Evolutionary conservation across 2,888 invertebrate species (phyloP).

Genomic region (Drosophila lacicola): DNA sequence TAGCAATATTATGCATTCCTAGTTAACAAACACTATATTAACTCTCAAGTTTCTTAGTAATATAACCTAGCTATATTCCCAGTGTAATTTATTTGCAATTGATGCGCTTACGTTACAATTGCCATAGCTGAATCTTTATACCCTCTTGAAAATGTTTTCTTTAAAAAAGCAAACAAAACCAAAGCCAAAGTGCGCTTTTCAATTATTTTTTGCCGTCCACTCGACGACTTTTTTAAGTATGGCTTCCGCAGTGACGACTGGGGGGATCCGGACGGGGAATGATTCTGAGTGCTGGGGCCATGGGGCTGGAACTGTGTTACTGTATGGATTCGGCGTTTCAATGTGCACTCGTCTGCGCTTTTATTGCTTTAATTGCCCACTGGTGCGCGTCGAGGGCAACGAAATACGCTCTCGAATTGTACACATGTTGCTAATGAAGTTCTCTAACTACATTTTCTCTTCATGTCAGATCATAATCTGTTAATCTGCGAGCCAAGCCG

Average conservation of each 20-base stretch:
- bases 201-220: conserved; percentile 73
- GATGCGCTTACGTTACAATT: conserved; percentile 8
- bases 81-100: neutral
- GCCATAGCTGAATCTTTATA: neutral
- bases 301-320: conserved; percentile 15
- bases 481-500: conserved; percentile 68
- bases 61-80: neutral
- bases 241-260: conserved; percentile 17
- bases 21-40: neutral
- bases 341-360: conserved; percentile 71
- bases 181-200: conserved; percentile 64
- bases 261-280: neutral
- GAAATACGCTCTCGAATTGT: conserved; percentile 52
- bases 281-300: conserved; percentile 9
- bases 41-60: neutral
- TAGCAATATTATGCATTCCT: neutral
- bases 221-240: conserved; percentile 57
- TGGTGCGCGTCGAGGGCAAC: conserved; percentile 66
- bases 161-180: conserved; percentile 45
- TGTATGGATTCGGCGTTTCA: conserved; percentile 56
- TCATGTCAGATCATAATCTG: conserved; percentile 78
- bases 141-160: conserved; percentile 21
- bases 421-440: conserved; percentile 79
- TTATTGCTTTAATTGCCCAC: conserved; percentile 79
- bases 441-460: conserved; percentile 67